Evolutionary conservation across 2,113 vertebrate genomes (phyloP), one percentile per base, ranked within the genome.

Genomic region (Corythornis cristatus): DNA sequence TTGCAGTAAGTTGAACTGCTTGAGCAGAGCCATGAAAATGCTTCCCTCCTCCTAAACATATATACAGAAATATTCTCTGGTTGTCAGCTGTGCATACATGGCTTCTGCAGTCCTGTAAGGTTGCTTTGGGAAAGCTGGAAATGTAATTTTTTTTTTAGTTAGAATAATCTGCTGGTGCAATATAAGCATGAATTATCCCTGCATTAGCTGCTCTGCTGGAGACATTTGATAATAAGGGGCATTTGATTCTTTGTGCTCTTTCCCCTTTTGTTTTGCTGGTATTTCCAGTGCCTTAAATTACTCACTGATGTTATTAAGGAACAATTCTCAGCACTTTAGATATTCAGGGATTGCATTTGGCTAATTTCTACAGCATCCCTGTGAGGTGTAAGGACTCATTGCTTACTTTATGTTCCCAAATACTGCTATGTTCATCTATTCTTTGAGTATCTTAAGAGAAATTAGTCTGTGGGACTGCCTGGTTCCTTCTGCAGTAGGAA

Each of bases 81-180:
- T 54, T 82, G 45, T 73, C 68, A 86, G 51, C 53, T 56, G 16
- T 33, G 35, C 57, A 82, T 42, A 72, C 28, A 61, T 26, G 68
- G 61, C 25, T 90, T 75, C 77, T 82, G 29, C 53, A 78, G 53
- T 54, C 35, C 48, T 74, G 13, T 60, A 72, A 84, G 48, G 89
- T 11, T 60, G 40, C 81, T 79, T 81, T 1, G 11, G 62, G 12
- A 82, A 87, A 68, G 57, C 65, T 90, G 42, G n/a, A 89, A 95
- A 83, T 73, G 40, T 48, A 73, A 35, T 81, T 94, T 91, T 33
- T 33, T 33, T 93, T 57, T 2, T 62, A 90, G 84, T 64, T 61
- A 84, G 93, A 94, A 92, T 68, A 57, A 72, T 90, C 76, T 88
- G 6, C 57, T 75, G 73, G 19, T 80, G 88, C 62, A 50, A 45